Evolutionary conservation across 64 coral and sea anemone genomes (phyloP).

Genomic region (Platygyra sinensis): DNA sequence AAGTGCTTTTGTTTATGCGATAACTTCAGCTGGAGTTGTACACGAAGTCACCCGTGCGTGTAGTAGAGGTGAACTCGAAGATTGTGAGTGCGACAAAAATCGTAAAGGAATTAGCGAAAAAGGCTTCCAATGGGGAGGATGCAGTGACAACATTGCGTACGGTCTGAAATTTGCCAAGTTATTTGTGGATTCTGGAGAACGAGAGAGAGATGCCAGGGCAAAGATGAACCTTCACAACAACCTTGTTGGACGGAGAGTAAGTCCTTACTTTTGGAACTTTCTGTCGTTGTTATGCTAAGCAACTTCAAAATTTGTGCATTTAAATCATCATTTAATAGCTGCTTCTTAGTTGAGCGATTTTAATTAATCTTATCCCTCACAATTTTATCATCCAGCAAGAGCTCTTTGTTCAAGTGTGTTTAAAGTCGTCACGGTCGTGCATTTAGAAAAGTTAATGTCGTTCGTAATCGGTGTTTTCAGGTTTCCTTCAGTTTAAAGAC

Average conservation of each 20-base stretch:
- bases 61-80: constrained; percentile 69
- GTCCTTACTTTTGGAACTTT: not conserved
- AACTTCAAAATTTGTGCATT: too few relatives aligned
- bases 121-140: constrained; percentile 90
- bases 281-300: too few relatives aligned
- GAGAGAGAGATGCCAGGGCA: constrained; percentile 73
- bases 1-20: constrained; percentile 89
- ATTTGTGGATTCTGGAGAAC: constrained; percentile 90
- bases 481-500: too few relatives aligned
- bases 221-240: constrained; percentile 98
- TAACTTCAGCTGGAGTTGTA: constrained; percentile 88
- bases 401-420: too few relatives aligned
- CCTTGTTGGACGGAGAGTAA: constrained; percentile 79
- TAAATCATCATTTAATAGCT: too few relatives aligned
- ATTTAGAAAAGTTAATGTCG: too few relatives aligned
- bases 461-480: too few relatives aligned
- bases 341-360: too few relatives aligned
- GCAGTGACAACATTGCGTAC: constrained; percentile 92
- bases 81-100: constrained; percentile 63
- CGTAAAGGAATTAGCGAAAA: constrained; percentile 33
- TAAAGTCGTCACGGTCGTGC: too few relatives aligned
- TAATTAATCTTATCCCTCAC: too few relatives aligned
- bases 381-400: too few relatives aligned
- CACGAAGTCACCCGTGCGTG: constrained; percentile 90
- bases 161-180: constrained; percentile 74